A percentile compares a stretch with the other conserved stretches of the same genome.
Conservation (phyloP, 2,113 vertebrate genomes). For the Ophiodon elongatus region DNA sequence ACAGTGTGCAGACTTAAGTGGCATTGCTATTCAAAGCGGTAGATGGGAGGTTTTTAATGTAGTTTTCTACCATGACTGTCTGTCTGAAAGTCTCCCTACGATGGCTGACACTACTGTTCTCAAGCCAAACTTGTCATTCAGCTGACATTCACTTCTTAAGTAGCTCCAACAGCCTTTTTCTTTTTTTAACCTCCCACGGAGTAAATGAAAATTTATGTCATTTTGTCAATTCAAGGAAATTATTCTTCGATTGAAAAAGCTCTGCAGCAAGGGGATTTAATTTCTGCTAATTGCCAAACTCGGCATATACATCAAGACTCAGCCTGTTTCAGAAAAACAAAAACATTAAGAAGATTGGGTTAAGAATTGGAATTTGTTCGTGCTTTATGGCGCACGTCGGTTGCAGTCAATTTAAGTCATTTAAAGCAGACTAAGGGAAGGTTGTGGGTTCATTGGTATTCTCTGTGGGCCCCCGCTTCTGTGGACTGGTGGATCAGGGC, state of each 20-base stretch:
- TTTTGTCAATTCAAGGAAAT: slow-evolving; percentile 29
- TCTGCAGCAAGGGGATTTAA: slow-evolving; percentile 14
- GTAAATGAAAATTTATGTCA: slow-evolving; percentile 20
- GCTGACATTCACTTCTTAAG: slow-evolving; percentile 49
- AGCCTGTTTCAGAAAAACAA: slow-evolving; percentile 23
- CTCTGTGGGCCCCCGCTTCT: slow-evolving; percentile 15
- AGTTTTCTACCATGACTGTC: slow-evolving; percentile 28
- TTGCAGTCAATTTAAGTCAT: slow-evolving; percentile 39
- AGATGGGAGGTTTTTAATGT: slow-evolving; percentile 44
- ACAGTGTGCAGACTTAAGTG: background rate
- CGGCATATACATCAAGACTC: slow-evolving; percentile 1
- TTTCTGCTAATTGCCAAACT: slow-evolving; percentile 43
- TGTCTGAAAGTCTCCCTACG: slow-evolving; percentile 33
- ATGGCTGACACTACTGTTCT: slow-evolving; percentile 24
- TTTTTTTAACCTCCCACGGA: background rate
- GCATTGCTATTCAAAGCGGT: slow-evolving; percentile 25
- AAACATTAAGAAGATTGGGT: slow-evolving; percentile 41
- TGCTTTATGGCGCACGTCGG: slow-evolving; percentile 26
- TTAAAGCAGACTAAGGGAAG: slow-evolving; percentile 18
- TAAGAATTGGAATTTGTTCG: slow-evolving; percentile 35
- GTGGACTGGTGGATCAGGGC: slow-evolving; percentile 27
- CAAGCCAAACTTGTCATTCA: slow-evolving; percentile 50
- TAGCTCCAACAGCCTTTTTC: slow-evolving; percentile 12
- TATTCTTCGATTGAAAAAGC: slow-evolving; percentile 24
- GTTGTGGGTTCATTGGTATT: slow-evolving; percentile 27